A percentile compares a stretch with the other conserved stretches of the same genome.
Conservation (phyloP, 2,113 vertebrate species). For the Hipposideros armiger region DNA sequence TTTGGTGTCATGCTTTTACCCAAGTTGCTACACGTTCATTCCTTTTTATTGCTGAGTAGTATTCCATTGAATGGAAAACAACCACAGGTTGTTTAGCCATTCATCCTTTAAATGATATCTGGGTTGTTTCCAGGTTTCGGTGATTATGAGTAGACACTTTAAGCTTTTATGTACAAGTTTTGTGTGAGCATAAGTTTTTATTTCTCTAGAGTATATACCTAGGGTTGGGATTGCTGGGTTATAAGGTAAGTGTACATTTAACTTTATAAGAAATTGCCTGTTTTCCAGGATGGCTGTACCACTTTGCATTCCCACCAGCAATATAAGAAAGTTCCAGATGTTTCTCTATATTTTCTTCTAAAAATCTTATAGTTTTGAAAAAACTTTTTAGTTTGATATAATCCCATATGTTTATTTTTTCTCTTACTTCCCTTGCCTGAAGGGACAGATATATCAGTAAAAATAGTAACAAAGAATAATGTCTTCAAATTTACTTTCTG, state of each 20-base stretch:
- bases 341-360: conserved; percentile 33
- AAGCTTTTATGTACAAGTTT: background rate
- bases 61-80: background rate
- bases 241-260: conserved; percentile 12
- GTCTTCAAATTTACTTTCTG: no score
- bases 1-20: background rate
- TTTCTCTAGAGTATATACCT: background rate
- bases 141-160: conserved; percentile 35
- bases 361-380: background rate
- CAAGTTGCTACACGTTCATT: background rate
- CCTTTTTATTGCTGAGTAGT: conserved; percentile 43
- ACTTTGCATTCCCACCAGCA: background rate
- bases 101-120: conserved; percentile 42
- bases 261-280: background rate
- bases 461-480: no score
- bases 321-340: conserved; percentile 31
- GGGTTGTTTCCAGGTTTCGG: background rate
- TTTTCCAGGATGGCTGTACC: background rate
- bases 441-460: no score
- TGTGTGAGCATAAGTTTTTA: conserved; percentile 29
- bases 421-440: no score
- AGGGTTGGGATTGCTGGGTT: background rate
- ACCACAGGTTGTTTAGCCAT: conserved; percentile 4
- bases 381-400: no score
- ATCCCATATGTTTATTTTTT: no score